Evolutionary conservation across 2,888 invertebrate species (phyloP), one percentile per base, ranked within the genome.

Genomic region (Lasiommata megera): DNA sequence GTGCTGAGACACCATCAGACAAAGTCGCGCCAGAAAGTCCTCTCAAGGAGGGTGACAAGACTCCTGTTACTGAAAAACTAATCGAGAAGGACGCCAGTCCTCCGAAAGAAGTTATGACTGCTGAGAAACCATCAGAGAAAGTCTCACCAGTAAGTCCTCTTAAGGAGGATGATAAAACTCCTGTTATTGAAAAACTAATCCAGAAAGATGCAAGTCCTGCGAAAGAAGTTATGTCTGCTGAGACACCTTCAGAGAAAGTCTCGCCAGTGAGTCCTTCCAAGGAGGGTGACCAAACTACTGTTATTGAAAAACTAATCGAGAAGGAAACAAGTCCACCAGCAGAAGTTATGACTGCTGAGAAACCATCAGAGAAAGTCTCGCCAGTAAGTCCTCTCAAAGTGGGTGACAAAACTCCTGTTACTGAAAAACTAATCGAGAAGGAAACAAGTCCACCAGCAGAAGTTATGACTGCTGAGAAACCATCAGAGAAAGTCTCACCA

Each of bases 401-500:
- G n/a, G 36, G n/a, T n/a, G n/a, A n/a, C n/a, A 34, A 34, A 28
- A 28, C 3, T 6, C 31, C 7, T 1, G 7, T 1, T 11, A 5
- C 2, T 18, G 31, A 31, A 9, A 31, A 31, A 6, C 3, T 9
- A 31, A 9, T 6, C 7, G 31, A 31, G 9, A 31, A 31, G 9
- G 31, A 31, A 31, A 7, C 31, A 31, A 31, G 31, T 6, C 31
- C 31, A 9, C 31, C 7, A 1, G 9, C 7, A 7, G 31, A 31
- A 7, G 7, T 31, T 6, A 23, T 5, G 7, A 34, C 8, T 0
- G 28, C 50, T 9, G 17, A n/a, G 0, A 54, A 60, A 14, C 12
- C 11, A 1, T 47, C 48, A 0, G 62, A 61, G 0, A 64, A 61
- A n/a, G n/a, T n/a, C n/a, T n/a, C n/a, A n/a, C n/a, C n/a, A n/a